These are phyloP conservation scores for Pao palembangensis DNA, from an alignment of 2,113 vertebrate genomes.

Conservation along the genomic window DNA sequence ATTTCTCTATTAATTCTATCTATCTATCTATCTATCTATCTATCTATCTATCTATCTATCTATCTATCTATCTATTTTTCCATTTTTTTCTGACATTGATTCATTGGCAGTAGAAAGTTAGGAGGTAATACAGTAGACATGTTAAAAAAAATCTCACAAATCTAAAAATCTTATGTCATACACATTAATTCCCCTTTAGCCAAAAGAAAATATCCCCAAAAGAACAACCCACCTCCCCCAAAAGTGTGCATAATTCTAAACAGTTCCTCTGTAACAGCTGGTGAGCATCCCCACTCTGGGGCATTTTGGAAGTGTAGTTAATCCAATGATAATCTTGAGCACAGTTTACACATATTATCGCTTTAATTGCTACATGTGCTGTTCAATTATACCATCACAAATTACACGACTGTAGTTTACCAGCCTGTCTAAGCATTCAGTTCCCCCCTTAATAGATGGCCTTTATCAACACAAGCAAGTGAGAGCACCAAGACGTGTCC, in stretches of 20 bases:
- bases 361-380: constrained; percentile 62
- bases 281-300: constrained; percentile 54
- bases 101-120: too few species aligned
- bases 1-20: too few species aligned
- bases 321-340: constrained; percentile 69
- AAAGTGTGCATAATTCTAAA: constrained; percentile 57
- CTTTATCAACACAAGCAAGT: constrained; percentile 33
- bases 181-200: constrained; percentile 33
- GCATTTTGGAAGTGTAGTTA: constrained; percentile 68
- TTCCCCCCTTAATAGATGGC: constrained; percentile 48
- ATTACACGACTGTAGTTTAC: constrained; percentile 65
- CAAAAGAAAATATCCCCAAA: constrained; percentile 39
- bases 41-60: too few species aligned
- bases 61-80: too few species aligned
- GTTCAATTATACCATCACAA: constrained; percentile 61
- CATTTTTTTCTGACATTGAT: too few species aligned
- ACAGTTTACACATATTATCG: constrained; percentile 65
- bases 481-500: constrained; percentile 31
- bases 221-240: constrained; percentile 35
- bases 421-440: constrained; percentile 45
- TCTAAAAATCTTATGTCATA: constrained; percentile 30
- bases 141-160: constrained; percentile 3
- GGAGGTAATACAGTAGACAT: too few species aligned
- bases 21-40: too few species aligned
- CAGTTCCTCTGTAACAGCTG: constrained; percentile 60